phyloP scores from a whole-genome alignment of 2,797 vertebrate species.

The Lindbergichthys nudifrons region DNA sequence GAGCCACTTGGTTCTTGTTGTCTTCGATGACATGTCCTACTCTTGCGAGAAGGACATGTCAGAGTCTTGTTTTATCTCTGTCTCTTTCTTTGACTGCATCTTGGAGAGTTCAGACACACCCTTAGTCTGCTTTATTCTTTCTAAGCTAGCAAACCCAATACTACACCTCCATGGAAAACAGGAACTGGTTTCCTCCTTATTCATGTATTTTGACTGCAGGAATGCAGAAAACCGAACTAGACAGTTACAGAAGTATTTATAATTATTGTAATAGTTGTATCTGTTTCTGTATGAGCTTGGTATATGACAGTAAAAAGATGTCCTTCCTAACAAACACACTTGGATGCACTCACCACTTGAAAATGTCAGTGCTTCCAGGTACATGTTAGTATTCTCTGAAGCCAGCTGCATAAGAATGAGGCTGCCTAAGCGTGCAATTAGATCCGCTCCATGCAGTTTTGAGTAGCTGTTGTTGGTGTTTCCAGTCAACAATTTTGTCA shows the following conservation, averaged over 20 bases:
- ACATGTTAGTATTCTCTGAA: conserved; percentile 51
- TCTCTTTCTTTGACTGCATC: too few species aligned
- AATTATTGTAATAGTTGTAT: conserved; percentile 32
- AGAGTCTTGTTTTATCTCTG: too few species aligned
- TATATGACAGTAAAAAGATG: conserved; percentile 30
- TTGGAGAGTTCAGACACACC: too few species aligned
- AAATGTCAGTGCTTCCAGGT: conserved; percentile 35
- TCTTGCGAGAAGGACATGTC: too few species aligned
- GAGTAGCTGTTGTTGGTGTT: conserved; percentile 50
- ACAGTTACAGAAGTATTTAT: neutral
- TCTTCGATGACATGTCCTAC: too few species aligned
- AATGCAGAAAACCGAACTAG: conserved; percentile 20
- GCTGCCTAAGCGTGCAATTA: conserved; percentile 62
- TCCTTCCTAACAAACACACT: conserved; percentile 18
- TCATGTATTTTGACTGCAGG: conserved; percentile 40
- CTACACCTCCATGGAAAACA: neutral
- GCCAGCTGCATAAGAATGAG: conserved; percentile 56
- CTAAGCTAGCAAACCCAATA: conserved; percentile 14
- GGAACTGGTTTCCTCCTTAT: neutral
- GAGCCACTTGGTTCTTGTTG: too few species aligned
- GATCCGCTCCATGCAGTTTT: conserved; percentile 51
- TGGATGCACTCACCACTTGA: conserved; percentile 8
- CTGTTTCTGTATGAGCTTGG: conserved; percentile 23
- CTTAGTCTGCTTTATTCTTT: neutral
- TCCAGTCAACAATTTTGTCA: conserved; percentile 62